Evolutionary conservation across 2,888 invertebrate species (phyloP), one percentile per base, ranked within the genome.

Genomic region (Nomada goodeniana): DNA sequence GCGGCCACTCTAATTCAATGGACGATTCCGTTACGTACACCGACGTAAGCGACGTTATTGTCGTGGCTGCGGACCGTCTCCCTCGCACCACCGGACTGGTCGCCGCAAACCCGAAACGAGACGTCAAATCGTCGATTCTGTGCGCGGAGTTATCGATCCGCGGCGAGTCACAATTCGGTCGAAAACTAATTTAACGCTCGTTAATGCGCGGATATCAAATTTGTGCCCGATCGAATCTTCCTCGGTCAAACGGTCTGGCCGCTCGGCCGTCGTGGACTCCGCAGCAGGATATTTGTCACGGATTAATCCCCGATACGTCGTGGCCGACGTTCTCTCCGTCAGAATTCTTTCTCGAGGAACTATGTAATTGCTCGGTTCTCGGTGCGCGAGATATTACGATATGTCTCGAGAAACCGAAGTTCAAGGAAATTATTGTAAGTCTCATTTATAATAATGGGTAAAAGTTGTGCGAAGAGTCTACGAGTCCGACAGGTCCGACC

Each of bases 1-100:
- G 76, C 80, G 77, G 77, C 67, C 73, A 65, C 80, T 83, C 79
- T 81, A 74, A 87, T 87, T 87, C 83, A 85, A 82, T 76, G 81
- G 79, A 74, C 77, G 80, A 69, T 69, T 42, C 73, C 65, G 67
- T 57, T 78, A 75, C 79, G 72, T 75, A 76, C 69, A 82, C 75
- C 73, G 36, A 36, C 36, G 79, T 79, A 76, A 80, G 65, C 76
- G 86, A 77, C 82, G 82, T 85, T 88, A 85, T 88, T 88, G 86
- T 86, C 77, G 73, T 82, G 57, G 69, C 63, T 29, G 10, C 44
- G 63, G 53, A 63, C 42, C 53, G 59, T n/a, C 44, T n/a, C n/a
- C n/a, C n/a, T n/a, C n/a, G n/a, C n/a, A n/a, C n/a, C n/a, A n/a
- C n/a, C n/a, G n/a, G n/a, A 26, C 53, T 13, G 60, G 57, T 29